These are phyloP conservation scores for Electrona antarctica DNA, from an alignment of 2,113 vertebrate species.

Conservation along the genomic window DNA sequence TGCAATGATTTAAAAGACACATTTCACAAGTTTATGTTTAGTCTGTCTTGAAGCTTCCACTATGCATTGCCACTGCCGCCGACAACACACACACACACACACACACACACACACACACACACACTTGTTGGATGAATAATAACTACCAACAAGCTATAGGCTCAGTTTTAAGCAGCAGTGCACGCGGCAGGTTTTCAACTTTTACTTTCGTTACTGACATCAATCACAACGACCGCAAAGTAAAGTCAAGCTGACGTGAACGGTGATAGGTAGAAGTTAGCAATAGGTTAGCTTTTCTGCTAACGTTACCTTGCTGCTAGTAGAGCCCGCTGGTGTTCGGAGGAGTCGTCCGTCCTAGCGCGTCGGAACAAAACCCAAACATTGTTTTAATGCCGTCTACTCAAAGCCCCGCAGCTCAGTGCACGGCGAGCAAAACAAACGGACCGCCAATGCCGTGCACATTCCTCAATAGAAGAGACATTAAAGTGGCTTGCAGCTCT, in stretches of 20 bases:
- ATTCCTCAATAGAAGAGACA: slow-evolving; percentile 43
- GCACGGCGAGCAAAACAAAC: slow-evolving; percentile 15
- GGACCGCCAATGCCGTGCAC: not conserved
- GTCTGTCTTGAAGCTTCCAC: too few species aligned
- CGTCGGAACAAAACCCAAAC: slow-evolving; percentile 53
- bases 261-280: slow-evolving; percentile 47
- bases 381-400: slow-evolving; percentile 43
- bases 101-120: slow-evolving; percentile 39
- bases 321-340: slow-evolving; percentile 48
- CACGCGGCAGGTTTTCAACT: slow-evolving; percentile 9
- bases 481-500: slow-evolving; percentile 45
- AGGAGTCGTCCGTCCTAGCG: slow-evolving; percentile 40
- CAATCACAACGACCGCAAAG: not conserved
- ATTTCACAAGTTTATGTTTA: too few species aligned
- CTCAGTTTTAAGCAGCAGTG: slow-evolving; percentile 6
- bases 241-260: slow-evolving; percentile 8
- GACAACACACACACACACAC: not conserved
- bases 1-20: too few species aligned
- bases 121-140: slow-evolving; percentile 65
- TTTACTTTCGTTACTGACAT: too few species aligned
- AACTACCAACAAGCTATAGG: not conserved
- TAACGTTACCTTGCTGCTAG: slow-evolving; percentile 65
- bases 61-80: too few species aligned
- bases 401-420: not conserved
- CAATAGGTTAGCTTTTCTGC: slow-evolving; percentile 56